Conservation (phyloP, 2,113 vertebrate genomes). For the Xiphophorus maculatus region DNA sequence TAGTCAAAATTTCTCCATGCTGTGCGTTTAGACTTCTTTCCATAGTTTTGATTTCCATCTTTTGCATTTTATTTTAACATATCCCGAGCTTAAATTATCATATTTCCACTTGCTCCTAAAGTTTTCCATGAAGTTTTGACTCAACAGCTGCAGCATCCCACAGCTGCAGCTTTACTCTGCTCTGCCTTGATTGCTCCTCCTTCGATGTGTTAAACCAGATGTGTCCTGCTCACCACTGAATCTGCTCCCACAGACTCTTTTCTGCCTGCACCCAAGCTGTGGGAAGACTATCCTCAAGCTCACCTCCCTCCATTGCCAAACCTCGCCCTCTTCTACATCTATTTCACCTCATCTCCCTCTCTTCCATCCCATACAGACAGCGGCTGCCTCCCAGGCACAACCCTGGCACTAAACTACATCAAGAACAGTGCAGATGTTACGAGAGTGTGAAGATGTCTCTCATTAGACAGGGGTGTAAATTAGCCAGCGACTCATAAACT, state of each 20-base stretch:
- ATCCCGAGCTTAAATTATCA: background rate
- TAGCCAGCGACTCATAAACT: constrained; percentile 57
- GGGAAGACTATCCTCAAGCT: constrained; percentile 16
- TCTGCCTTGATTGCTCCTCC: constrained; percentile 13
- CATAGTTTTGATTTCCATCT: background rate
- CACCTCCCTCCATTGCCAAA: constrained; percentile 8
- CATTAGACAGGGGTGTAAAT: constrained; percentile 73
- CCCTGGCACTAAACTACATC: constrained; percentile 43
- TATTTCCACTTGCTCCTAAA: background rate
- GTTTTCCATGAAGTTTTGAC: background rate
- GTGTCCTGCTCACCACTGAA: constrained; percentile 10
- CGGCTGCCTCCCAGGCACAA: constrained; percentile 51
- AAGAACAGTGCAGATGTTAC: constrained; percentile 55
- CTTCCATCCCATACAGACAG: constrained; percentile 39
- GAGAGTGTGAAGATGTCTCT: constrained; percentile 70
- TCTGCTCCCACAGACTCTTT: constrained; percentile 23
- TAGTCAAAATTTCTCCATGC: too few relatives aligned
- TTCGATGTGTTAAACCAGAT: constrained; percentile 15
- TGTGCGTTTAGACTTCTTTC: background rate
- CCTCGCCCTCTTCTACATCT: constrained; percentile 16
- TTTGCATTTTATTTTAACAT: background rate
- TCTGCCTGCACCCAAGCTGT: constrained; percentile 16
- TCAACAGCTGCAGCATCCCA: constrained; percentile 13
- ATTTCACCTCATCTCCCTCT: constrained; percentile 18
- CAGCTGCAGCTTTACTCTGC: constrained; percentile 13